Evolutionary conservation across 2,797 vertebrate genomes (phyloP).

Genomic region (Zenarchopterus dispar): DNA sequence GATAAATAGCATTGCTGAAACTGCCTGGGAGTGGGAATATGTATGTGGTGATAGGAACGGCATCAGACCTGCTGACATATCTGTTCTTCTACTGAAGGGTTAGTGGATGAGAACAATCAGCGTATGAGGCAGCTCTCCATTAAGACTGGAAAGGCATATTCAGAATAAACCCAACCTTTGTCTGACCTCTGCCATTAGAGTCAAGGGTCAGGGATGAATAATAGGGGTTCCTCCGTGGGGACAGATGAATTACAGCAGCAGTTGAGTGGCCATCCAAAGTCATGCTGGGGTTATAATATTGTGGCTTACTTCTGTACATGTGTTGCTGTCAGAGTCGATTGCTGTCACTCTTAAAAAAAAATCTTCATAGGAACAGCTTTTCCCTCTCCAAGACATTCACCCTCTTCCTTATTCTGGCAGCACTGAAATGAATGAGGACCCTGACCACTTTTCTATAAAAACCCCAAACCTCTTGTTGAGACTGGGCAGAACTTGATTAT

Average conservation of each 20-base stretch:
- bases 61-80: slow-evolving; percentile 32
- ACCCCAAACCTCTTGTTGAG: too few relatives aligned
- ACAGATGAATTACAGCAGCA: slow-evolving; percentile 18
- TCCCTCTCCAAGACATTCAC: too few relatives aligned
- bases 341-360: not conserved
- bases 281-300: slow-evolving; percentile 5
- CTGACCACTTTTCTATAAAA: too few relatives aligned
- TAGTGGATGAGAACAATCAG: slow-evolving; percentile 34
- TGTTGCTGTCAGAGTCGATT: slow-evolving; percentile 1
- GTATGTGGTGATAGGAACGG: not conserved
- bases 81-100: slow-evolving; percentile 6
- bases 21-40: slow-evolving; percentile 1
- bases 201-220: slow-evolving; percentile 36
- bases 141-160: slow-evolving; percentile 37
- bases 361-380: too few relatives aligned
- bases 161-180: slow-evolving; percentile 28
- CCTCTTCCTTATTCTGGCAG: too few relatives aligned
- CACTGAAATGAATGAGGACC: too few relatives aligned
- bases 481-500: too few relatives aligned
- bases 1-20: slow-evolving; percentile 32
- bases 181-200: slow-evolving; percentile 37
- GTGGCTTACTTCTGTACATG: not conserved
- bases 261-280: slow-evolving; percentile 22
- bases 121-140: slow-evolving; percentile 6
- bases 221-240: slow-evolving; percentile 16